Base-by-base conservation (phyloP, 1,140 invertebrate species). In the Battus philenor region DNA sequence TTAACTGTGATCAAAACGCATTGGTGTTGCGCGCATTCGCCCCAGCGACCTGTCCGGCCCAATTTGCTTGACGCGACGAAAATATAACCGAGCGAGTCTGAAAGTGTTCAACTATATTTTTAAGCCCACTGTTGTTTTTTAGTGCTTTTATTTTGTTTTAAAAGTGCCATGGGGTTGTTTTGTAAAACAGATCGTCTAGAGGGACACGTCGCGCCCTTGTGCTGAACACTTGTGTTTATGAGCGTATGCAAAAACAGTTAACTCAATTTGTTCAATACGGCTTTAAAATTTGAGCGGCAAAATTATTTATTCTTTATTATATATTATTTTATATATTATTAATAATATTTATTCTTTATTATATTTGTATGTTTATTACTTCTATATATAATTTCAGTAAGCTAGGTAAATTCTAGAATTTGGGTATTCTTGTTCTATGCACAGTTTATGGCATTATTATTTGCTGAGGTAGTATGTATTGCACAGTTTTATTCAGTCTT, bases 1-100 rank as follows among this genome's bases (percentile, higher is more conserved):
- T 64, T 31, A 59, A 56, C 18, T 20, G 48, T 50, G 48, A 49
- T 57, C 56, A 66, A 59, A 62, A 50, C 34, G 49, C 47, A 24
- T 33, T 18, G 39, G 34, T 30, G 44, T 41, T 33, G 36, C 8
- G 41, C 26, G 48, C 38, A 41, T 38, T 54, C 51, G 59, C 29
- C 12, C 30, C 46, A 53, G 4, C 31, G 57, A 54, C 15, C 50
- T 55, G 56, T 63, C 54, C 46, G 41, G 47, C 43, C 33, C 50
- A 57, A 56, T 58, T 63, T 63, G 47, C 17, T 22, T 46, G 55
- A 51, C 34, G 39, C 45, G 34, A 50, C 22, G 18, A 52, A 65
- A 56, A 61, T 51, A 54, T 47, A 33, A 13, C 31, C 34, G 31
- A 10, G 13, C 44, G 34, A 41, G 11, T 12, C 33, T 18, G 11